Percentiles rank a stretch among this genome's conserved stretches.
Evolutionary conservation across 2,888 invertebrate species (phyloP).

Genomic region (Amiota communis): DNA sequence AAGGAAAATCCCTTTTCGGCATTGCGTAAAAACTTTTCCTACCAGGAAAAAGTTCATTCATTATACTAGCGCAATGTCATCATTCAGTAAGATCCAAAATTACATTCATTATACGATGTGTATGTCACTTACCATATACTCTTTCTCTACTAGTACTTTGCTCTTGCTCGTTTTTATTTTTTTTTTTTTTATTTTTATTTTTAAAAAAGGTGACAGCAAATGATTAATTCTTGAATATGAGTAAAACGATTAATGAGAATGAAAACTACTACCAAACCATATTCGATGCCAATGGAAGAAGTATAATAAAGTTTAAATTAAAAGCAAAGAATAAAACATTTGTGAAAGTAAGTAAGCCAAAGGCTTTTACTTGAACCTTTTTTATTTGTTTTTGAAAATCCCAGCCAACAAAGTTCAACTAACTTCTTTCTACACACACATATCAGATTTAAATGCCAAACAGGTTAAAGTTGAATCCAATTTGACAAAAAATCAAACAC

Average conservation of each 20-base stretch:
- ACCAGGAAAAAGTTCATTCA: conserved; percentile 51
- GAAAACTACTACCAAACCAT: too few species aligned
- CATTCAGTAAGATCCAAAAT: conserved; percentile 3
- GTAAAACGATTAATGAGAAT: conserved; percentile 17
- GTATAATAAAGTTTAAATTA: conserved; percentile 42
- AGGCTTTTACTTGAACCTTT: conserved; percentile 8
- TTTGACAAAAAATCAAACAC: conserved; percentile 19
- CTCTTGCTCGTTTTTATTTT: conserved; percentile 48
- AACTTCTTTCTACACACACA: background rate
- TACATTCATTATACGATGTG: background rate
- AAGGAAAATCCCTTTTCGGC: conserved; percentile 30
- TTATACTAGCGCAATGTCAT: conserved; percentile 45
- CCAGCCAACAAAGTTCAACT: background rate
- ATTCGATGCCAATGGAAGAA: too few species aligned
- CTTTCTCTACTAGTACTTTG: background rate
- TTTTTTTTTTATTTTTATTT: conserved; percentile 57
- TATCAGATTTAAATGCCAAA: conserved; percentile 17
- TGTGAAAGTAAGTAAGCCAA: background rate
- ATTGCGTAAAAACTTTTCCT: conserved; percentile 43
- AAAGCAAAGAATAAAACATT: conserved; percentile 50
- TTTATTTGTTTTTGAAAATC: background rate
- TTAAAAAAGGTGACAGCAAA: conserved; percentile 61
- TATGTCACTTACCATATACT: too few species aligned
- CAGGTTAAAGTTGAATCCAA: conserved; percentile 25
- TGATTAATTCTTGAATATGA: conserved; percentile 57